Evolutionary conservation across 1,140 invertebrate species (phyloP).

Genomic region (Sminthurides bifidus): DNA sequence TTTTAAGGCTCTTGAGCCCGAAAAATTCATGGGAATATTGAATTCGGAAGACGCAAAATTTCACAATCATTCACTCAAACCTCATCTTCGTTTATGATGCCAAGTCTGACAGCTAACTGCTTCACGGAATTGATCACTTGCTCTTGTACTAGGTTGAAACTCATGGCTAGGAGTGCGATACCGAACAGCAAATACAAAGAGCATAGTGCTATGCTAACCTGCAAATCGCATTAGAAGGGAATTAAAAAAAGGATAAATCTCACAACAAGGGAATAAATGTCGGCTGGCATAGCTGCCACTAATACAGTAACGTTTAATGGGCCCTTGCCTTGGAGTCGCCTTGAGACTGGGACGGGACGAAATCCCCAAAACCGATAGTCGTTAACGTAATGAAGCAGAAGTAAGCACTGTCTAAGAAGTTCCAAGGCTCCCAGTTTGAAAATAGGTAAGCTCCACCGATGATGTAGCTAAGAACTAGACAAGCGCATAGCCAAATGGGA

Average conservation of each 20-base stretch:
- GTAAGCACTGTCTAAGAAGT: conserved; percentile 79
- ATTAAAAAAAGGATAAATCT: not conserved
- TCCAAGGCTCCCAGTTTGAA: conserved; percentile 64
- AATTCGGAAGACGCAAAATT: too few relatives aligned
- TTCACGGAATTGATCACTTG: conserved; percentile 79
- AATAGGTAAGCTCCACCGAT: conserved; percentile 76
- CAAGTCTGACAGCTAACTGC: conserved; percentile 62
- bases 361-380: conserved; percentile 89
- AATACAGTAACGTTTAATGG: conserved; percentile 13
- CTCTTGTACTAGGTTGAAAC: conserved; percentile 92
- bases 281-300: not conserved
- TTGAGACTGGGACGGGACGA: conserved; percentile 70
- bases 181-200: conserved; percentile 89
- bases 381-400: conserved; percentile 93
- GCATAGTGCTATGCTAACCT: conserved; percentile 73
- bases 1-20: too few relatives aligned
- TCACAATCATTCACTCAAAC: too few relatives aligned
- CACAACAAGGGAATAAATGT: not conserved
- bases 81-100: conserved; percentile 72
- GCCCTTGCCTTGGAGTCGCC: conserved; percentile 39
- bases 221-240: not conserved
- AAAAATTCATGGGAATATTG: too few relatives aligned
- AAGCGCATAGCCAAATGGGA: conserved; percentile 80
- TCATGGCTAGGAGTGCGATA: conserved; percentile 94
- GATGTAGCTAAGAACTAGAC: conserved; percentile 73